Percentiles rank a stretch among this genome's conserved stretches.
Evolutionary conservation across 92 coral and sea anemone genomes (phyloP).

Genomic region (Epizoanthus rinbou): DNA sequence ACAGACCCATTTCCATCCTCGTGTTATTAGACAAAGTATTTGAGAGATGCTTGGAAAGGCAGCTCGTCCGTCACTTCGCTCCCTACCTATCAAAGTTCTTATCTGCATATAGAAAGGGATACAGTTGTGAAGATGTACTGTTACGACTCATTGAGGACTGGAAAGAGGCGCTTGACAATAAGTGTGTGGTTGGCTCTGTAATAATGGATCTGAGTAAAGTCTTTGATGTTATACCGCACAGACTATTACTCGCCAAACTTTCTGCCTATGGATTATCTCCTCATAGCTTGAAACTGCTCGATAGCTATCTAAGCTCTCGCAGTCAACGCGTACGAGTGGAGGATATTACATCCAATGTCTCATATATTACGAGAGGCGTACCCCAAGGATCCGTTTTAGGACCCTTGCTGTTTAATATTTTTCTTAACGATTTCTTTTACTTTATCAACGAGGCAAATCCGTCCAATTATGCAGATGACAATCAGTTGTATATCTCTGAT

Average conservation of each 20-base stretch:
- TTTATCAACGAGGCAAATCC: conserved; percentile 10
- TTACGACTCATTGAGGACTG: conserved; percentile 44
- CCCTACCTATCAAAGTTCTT: not conserved
- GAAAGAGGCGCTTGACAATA: conserved; percentile 32
- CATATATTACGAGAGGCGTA: conserved; percentile 7
- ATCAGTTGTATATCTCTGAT: not conserved
- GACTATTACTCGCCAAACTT: conserved; percentile 28
- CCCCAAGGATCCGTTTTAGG: conserved; percentile 9
- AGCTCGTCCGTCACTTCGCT: conserved; percentile 10
- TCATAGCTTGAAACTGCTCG: conserved; percentile 22
- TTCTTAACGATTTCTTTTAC: conserved; percentile 5
- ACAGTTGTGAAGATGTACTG: conserved; percentile 34
- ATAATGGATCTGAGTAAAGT: conserved; percentile 44
- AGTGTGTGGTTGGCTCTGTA: conserved; percentile 4
- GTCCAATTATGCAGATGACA: conserved; percentile 33
- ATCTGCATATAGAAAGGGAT: conserved; percentile 20
- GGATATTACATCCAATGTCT: conserved; percentile 14
- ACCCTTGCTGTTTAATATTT: conserved; percentile 13
- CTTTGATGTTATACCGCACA: conserved; percentile 32
- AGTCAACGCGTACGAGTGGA: not conserved
- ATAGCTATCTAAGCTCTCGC: conserved; percentile 21
- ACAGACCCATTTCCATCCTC: conserved; percentile 45
- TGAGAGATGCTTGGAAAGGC: conserved; percentile 31
- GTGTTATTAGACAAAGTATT: conserved; percentile 38
- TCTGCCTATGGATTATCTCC: conserved; percentile 33